Percentiles rank a stretch among this genome's conserved stretches.
phyloP scores from a whole-genome alignment of 2,888 invertebrate species.

The Troides helena region DNA sequence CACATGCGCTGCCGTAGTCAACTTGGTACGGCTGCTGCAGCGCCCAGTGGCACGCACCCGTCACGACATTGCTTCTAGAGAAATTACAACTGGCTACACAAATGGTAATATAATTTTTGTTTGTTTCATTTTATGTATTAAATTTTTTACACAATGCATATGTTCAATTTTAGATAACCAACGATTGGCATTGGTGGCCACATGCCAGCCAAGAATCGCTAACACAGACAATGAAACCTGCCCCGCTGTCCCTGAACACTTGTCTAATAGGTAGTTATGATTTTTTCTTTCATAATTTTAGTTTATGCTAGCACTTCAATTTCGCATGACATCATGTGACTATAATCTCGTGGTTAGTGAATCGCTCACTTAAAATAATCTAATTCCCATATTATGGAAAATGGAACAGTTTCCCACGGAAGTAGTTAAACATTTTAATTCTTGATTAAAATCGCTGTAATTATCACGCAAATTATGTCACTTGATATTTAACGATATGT shows the following conservation, averaged over 20 bases:
- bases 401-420: no score
- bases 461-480: no score
- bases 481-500: no score
- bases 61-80: constrained; percentile 61
- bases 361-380: no score
- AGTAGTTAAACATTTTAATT: no score
- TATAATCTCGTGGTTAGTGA: neutral
- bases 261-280: constrained; percentile 63
- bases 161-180: constrained; percentile 54
- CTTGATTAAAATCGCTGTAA: no score
- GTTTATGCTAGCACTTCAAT: neutral
- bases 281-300: neutral
- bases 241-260: constrained; percentile 62
- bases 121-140: neutral
- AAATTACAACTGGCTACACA: constrained; percentile 71
- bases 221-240: constrained; percentile 58
- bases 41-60: constrained; percentile 73
- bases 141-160: neutral
- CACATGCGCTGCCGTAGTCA: constrained; percentile 91
- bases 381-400: no score
- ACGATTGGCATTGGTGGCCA: constrained; percentile 76
- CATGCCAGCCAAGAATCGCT: constrained; percentile 61
- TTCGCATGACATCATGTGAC: neutral
- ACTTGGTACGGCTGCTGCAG: constrained; percentile 85
- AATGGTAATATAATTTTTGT: constrained; percentile 45